Evolutionary conservation across 2,888 invertebrate genomes (phyloP), one percentile per base, ranked within the genome.

Genomic region (Cryptophagus acutangulus): DNA sequence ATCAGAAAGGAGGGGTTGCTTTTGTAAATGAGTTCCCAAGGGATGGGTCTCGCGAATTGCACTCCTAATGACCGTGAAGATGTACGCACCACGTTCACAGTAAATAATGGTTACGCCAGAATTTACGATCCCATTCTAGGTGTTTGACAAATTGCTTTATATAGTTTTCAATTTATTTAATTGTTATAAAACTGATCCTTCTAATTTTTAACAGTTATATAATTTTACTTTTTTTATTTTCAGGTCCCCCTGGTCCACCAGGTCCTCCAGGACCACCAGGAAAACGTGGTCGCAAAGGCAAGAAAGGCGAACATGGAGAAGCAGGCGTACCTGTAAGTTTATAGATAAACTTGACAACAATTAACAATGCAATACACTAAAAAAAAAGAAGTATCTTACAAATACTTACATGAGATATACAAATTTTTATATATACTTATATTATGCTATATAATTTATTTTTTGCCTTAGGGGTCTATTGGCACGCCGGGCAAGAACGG

Each of bases 241-340:
- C 55, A 69, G 69, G 69, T 49, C 68, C 69, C 73, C 44, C 81
- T 77, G 78, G 79, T 56, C 77, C 78, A 39, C 76, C 77, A 48
- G 89, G 89, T 55, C 85, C 86, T 13, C 82, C 86, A 42, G 91
- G 91, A 33, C 84, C 87, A 31, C 84, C 87, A 9, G 91, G 91
- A 50, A 91, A 90, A 70, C 76, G 87, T 62, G 91, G 91, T 57
- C 84, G 88, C 69, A 87, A 87, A 63, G 92, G 91, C 56, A 89
- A 88, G 71, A 89, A 88, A 65, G 92, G 92, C 13, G 89, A 90
- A 62, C 62, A 79, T 10, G 92, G 92, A 48, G 89, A 88, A 56
- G 71, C 82, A 15, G 87, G 89, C 36, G 77, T 84, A 45, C 73
- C 83, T 76, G 89, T 90, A 75, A 82, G 86, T 79, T 56, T 40